Percentiles rank a stretch among this genome's conserved stretches.
Evolutionary conservation across 2,888 invertebrate species (phyloP).

Genomic region (Operophtera brumata): DNA sequence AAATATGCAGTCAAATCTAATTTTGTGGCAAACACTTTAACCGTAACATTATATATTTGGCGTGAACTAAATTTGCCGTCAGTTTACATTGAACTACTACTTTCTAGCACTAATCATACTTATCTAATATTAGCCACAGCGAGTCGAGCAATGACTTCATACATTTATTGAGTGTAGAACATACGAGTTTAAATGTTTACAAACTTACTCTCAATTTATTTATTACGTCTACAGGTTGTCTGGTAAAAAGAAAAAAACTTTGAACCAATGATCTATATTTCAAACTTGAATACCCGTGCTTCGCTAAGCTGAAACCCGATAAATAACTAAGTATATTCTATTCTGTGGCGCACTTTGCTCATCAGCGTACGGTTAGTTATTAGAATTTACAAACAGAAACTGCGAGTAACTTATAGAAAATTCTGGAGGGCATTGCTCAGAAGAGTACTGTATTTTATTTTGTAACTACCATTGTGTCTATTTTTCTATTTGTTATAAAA

Average conservation of each 20-base stretch:
- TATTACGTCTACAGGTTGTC: not conserved
- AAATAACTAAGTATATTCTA: no score
- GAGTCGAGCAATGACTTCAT: conserved; percentile 12
- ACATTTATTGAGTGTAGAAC: conserved; percentile 6
- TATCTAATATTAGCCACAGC: conserved; percentile 14
- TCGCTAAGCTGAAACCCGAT: no score
- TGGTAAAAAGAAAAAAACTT: not conserved
- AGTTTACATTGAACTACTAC: conserved; percentile 25
- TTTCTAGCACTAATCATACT: conserved; percentile 20
- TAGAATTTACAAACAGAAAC: no score
- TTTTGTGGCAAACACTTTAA: conserved; percentile 20
- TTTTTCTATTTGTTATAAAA: no score
- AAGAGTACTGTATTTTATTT: no score
- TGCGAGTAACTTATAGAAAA: no score
- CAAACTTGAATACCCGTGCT: no score
- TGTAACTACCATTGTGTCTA: no score
- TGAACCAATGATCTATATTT: not conserved
- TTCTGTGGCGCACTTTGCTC: no score
- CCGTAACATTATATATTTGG: conserved; percentile 35
- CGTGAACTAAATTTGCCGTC: conserved; percentile 38
- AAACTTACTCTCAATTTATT: no score
- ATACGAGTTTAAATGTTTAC: conserved; percentile 3
- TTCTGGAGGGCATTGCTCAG: no score
- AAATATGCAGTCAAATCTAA: conserved; percentile 23
- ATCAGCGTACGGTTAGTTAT: no score